Percentiles rank a stretch among this genome's conserved stretches.
These are phyloP conservation scores for Pangasius sanitwongsei DNA, from an alignment of 2,797 vertebrate species.

Conservation along the genomic window DNA sequence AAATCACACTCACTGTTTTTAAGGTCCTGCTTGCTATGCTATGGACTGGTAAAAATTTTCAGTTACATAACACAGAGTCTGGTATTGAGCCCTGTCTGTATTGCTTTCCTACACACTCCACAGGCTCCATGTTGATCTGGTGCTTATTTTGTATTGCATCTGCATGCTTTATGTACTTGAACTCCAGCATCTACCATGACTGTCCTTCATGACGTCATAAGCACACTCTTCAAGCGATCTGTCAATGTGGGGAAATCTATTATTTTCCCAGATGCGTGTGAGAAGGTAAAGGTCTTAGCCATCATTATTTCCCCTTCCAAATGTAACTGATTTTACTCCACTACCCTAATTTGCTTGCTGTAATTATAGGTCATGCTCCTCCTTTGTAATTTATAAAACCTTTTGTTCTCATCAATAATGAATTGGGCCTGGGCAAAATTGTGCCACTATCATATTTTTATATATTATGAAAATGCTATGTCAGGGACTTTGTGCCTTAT, in stretches of 20 bases:
- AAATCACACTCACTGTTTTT: background rate
- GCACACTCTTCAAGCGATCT: constrained; percentile 80
- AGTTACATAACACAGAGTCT: constrained; percentile 21
- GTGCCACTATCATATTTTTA: constrained; percentile 88
- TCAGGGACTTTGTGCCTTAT: constrained; percentile 88
- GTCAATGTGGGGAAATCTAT: constrained; percentile 86
- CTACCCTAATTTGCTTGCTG: constrained; percentile 96
- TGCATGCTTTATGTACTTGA: constrained; percentile 69
- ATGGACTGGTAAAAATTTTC: background rate
- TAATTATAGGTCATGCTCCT: constrained; percentile 99
- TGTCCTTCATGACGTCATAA: constrained; percentile 78
- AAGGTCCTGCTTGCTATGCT: constrained; percentile 4
- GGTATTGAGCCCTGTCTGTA: constrained; percentile 48
- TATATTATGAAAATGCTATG: constrained; percentile 96
- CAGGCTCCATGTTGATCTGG: background rate
- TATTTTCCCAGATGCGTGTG: constrained; percentile 82
- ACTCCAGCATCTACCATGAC: constrained; percentile 66
- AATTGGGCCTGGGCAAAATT: constrained; percentile 86
- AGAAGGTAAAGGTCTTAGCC: constrained; percentile 86
- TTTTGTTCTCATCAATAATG: constrained; percentile 99
- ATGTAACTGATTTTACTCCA: constrained; percentile 93
- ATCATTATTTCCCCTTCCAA: constrained; percentile 94
- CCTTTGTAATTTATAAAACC: constrained; percentile 95
- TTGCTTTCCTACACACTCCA: constrained; percentile 44
- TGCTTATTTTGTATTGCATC: constrained; percentile 44